These are phyloP conservation scores for Tachina fera DNA, from an alignment of 2,888 invertebrate species.

Conservation along the genomic window DNA sequence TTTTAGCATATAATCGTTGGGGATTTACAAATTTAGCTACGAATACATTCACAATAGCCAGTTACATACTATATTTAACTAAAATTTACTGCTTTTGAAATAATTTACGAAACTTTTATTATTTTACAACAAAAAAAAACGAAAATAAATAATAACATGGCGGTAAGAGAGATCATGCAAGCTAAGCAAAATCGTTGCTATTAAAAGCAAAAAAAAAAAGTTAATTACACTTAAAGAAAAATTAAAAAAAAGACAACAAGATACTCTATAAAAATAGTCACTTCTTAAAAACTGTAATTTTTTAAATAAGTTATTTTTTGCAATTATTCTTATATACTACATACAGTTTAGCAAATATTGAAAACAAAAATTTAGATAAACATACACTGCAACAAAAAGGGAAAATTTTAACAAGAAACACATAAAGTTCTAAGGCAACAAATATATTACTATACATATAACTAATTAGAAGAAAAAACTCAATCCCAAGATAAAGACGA, in stretches of 20 bases:
- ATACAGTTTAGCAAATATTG: conserved; percentile 55
- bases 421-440: conserved; percentile 11
- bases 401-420: conserved; percentile 38
- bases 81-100: conserved; percentile 15
- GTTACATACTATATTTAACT: neutral
- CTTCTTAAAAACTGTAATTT: conserved; percentile 27
- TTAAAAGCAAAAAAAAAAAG: conserved; percentile 19
- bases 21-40: conserved; percentile 70
- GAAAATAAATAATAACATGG: conserved; percentile 26
- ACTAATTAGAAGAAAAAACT: conserved; percentile 28
- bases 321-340: conserved; percentile 64
- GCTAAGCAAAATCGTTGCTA: conserved; percentile 36
- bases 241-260: conserved; percentile 16
- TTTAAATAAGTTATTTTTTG: conserved; percentile 68
- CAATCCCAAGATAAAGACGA: conserved; percentile 39
- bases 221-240: conserved; percentile 42
- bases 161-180: conserved; percentile 12
- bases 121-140: conserved; percentile 22
- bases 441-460: conserved; percentile 7
- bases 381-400: conserved; percentile 63
- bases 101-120: conserved; percentile 40
- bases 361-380: conserved; percentile 65
- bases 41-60: conserved; percentile 44
- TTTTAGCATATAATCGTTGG: conserved; percentile 56
- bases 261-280: conserved; percentile 36